A percentile compares a stretch with the other conserved stretches of the same genome.
Conservation (phyloP, 2,797 vertebrate genomes). For the Coregonus sp. region DNA sequence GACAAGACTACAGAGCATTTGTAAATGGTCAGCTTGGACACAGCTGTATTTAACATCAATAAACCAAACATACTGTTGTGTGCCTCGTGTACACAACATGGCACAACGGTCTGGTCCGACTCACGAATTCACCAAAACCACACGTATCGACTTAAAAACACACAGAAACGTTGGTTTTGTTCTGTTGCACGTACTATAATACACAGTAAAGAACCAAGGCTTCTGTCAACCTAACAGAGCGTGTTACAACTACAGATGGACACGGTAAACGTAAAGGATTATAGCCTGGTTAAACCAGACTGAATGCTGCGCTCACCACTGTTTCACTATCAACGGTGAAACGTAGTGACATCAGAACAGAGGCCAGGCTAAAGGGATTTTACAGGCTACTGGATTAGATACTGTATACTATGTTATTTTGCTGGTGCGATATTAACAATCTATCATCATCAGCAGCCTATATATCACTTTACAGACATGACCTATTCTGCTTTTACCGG, state of each 20-base stretch:
- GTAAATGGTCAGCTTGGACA: conserved; percentile 48
- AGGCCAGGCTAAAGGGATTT: conserved; percentile 40
- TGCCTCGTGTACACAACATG: conserved; percentile 58
- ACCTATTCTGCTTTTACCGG: too few species aligned
- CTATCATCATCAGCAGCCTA: conserved; percentile 14
- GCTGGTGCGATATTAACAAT: conserved; percentile 68
- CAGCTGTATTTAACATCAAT: conserved; percentile 47
- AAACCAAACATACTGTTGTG: conserved; percentile 37
- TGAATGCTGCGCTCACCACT: neutral
- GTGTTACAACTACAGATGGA: conserved; percentile 46
- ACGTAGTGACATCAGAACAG: neutral
- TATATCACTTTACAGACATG: conserved; percentile 19
- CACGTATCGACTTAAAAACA: conserved; percentile 28
- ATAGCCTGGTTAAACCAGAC: neutral
- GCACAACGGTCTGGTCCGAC: conserved; percentile 40
- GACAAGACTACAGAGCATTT: conserved; percentile 44
- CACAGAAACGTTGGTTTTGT: conserved; percentile 44
- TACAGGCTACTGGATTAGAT: conserved; percentile 25
- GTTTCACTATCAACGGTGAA: neutral
- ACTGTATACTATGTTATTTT: conserved; percentile 53
- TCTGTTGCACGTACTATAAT: conserved; percentile 38
- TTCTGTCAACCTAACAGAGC: conserved; percentile 41
- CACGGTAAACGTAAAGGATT: conserved; percentile 11
- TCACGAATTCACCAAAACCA: conserved; percentile 54
- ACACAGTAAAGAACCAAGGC: conserved; percentile 37